Evolutionary conservation across 2,113 vertebrate species (phyloP).

Genomic region (Amazona vittata): DNA sequence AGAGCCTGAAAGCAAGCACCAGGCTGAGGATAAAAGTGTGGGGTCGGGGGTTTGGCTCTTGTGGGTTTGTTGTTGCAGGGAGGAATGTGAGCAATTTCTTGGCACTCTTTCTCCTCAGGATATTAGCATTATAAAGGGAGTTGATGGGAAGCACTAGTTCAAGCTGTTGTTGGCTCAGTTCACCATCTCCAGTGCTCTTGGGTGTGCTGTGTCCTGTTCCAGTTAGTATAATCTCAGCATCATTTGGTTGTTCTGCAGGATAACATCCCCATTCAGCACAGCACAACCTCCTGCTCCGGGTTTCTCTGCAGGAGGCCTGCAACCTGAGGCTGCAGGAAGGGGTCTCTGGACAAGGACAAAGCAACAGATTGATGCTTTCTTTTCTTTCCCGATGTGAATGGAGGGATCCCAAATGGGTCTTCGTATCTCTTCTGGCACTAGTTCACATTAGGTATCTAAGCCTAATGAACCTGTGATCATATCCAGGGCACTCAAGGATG

Average conservation of each 20-base stretch:
- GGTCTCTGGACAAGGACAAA: neutral
- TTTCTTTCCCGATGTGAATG: fast-evolving
- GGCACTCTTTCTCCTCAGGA: constrained; percentile 11
- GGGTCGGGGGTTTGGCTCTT: neutral
- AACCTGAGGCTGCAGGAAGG: neutral
- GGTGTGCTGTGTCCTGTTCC: neutral
- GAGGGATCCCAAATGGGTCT: neutral
- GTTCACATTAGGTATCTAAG: neutral
- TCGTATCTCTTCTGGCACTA: neutral
- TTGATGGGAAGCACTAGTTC: neutral
- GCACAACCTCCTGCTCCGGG: neutral
- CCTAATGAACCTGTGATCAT: neutral
- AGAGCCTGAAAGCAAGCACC: neutral
- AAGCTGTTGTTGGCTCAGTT: neutral
- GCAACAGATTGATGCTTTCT: neutral
- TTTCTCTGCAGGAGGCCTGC: neutral
- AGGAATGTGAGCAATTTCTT: constrained; percentile 51
- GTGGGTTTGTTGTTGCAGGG: neutral
- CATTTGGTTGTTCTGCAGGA: neutral
- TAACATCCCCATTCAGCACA: neutral
- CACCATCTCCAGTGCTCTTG: neutral
- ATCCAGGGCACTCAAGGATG: neutral
- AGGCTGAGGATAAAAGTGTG: neutral
- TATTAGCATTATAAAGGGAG: constrained; percentile 47
- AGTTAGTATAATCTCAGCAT: neutral